Conservation (phyloP, 2,113 vertebrate species). For the Pionites leucogaster region DNA sequence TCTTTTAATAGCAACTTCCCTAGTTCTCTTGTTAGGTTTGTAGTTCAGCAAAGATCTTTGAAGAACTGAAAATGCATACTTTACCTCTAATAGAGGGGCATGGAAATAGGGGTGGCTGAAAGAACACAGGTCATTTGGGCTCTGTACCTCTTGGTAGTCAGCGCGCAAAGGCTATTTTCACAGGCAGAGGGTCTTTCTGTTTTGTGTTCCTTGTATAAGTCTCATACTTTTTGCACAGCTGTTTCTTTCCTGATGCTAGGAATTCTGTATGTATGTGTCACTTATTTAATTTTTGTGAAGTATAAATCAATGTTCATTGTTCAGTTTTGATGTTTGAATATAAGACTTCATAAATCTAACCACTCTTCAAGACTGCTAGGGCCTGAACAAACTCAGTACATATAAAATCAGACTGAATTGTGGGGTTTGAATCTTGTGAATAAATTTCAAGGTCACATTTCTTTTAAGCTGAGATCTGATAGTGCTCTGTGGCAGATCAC, state of each 20-base stretch:
- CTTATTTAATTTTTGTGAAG: neutral
- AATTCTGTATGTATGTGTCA: fast-evolving
- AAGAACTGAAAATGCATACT: neutral
- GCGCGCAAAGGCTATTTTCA: neutral
- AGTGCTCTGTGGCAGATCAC: neutral
- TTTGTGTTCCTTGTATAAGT: neutral
- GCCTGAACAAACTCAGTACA: neutral
- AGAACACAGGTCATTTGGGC: neutral
- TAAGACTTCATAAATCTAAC: neutral
- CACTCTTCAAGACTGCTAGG: neutral
- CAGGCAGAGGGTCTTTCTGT: neutral
- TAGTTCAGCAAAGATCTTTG: neutral
- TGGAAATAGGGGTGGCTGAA: neutral
- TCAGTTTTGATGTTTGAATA: neutral
- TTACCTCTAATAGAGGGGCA: neutral
- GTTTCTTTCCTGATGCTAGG: neutral
- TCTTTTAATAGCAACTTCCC: neutral
- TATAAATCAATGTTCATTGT: neutral
- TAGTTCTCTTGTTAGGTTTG: neutral
- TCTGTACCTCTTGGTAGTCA: neutral
- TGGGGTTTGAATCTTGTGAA: neutral
- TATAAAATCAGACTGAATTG: neutral
- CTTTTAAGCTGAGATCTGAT: neutral
- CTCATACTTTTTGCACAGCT: neutral
- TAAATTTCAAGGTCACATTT: neutral